Percentiles rank a stretch among this genome's conserved stretches.
phyloP scores from a whole-genome alignment of 2,113 vertebrate species.

The Engraulis encrasicolus region DNA sequence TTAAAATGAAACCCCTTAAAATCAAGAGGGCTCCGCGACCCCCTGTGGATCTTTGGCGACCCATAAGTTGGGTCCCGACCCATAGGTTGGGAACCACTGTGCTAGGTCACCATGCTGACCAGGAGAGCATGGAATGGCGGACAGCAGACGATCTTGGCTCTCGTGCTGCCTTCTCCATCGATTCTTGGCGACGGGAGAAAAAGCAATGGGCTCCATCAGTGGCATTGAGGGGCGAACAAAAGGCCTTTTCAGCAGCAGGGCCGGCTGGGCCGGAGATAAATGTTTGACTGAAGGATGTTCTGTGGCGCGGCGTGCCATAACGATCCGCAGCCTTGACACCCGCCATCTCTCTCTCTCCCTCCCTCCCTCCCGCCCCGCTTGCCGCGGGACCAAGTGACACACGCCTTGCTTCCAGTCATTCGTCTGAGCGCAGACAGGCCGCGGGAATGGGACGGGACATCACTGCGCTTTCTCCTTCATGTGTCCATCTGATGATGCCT shows the following conservation, averaged over 20 bases:
- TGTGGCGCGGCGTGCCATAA: slow-evolving; percentile 65
- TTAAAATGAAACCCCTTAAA: no score
- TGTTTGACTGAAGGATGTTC: slow-evolving; percentile 71
- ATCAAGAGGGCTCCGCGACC: no score
- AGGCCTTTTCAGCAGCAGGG: slow-evolving; percentile 54
- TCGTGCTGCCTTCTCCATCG: slow-evolving; percentile 59
- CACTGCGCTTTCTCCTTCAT: slow-evolving; percentile 49
- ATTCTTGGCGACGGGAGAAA: slow-evolving; percentile 64
- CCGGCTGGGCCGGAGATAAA: slow-evolving; percentile 67
- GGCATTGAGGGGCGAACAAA: slow-evolving; percentile 65
- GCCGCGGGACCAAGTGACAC: slow-evolving; percentile 66
- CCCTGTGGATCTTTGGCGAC: no score
- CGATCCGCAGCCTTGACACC: slow-evolving; percentile 65
- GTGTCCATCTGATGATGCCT: slow-evolving; percentile 40
- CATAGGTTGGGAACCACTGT: no score
- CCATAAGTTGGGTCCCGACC: no score
- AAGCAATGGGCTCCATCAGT: slow-evolving; percentile 69
- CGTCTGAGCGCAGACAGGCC: slow-evolving; percentile 54
- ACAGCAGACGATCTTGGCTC: background rate
- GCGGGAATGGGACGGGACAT: no score
- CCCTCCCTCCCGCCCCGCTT: no score
- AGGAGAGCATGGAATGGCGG: background rate
- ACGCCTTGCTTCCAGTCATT: slow-evolving; percentile 51
- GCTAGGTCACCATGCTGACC: slow-evolving; percentile 56
- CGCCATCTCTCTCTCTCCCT: slow-evolving; percentile 67